These are phyloP conservation scores for Elgaria multicarinata DNA, from an alignment of 2,113 vertebrate species.

Conservation along the genomic window DNA sequence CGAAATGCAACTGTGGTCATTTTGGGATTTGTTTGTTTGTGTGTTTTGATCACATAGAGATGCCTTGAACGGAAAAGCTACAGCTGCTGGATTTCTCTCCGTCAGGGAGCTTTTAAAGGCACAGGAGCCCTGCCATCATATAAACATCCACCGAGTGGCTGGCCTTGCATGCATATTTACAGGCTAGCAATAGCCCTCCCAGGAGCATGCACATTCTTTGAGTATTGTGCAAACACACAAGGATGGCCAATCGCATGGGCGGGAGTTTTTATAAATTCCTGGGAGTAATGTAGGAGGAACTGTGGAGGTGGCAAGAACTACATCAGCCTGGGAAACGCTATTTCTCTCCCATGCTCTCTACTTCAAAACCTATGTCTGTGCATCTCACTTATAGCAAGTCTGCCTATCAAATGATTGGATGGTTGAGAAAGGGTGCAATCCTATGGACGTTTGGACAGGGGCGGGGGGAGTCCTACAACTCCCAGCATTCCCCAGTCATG, in stretches of 20 bases:
- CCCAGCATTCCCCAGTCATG: too few species aligned
- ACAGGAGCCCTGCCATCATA: background rate
- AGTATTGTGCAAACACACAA: conserved; percentile 1
- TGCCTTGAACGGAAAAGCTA: background rate
- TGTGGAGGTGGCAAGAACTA: background rate
- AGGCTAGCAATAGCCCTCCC: background rate
- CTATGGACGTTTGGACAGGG: too few species aligned
- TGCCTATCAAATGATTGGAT: background rate
- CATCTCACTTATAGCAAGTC: background rate
- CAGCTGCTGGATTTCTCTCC: background rate
- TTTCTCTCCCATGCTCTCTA: background rate
- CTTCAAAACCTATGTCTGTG: background rate
- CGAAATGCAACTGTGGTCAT: background rate
- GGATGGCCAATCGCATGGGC: background rate
- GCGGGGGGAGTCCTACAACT: too few species aligned
- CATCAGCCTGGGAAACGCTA: background rate
- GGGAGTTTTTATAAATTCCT: conserved; percentile 6
- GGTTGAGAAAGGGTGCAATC: background rate
- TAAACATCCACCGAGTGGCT: background rate
- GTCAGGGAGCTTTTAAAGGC: background rate
- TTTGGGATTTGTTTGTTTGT: background rate
- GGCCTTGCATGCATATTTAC: background rate
- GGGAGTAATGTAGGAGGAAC: background rate
- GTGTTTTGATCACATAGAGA: background rate
- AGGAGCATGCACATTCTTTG: background rate